These are phyloP conservation scores for Darevskia nairensis DNA, from an alignment of 2,797 vertebrate genomes.

Conservation along the genomic window DNA sequence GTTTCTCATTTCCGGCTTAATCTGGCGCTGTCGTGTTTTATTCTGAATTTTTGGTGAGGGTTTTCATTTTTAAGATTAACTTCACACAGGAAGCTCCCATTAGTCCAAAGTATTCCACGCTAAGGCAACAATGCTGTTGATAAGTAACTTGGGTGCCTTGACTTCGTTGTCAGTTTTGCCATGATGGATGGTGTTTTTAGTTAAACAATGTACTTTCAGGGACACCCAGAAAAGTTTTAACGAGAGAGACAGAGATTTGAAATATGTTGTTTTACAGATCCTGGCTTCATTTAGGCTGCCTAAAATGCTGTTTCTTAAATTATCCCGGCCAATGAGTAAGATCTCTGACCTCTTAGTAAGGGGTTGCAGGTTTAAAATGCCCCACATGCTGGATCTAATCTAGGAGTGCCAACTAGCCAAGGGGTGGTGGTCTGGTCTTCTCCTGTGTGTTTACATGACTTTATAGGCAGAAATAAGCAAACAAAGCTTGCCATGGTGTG, in stretches of 20 bases:
- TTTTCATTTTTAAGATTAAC: not conserved
- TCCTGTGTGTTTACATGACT: not conserved
- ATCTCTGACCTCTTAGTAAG: not conserved
- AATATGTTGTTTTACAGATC: not conserved
- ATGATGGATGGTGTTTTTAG: not conserved
- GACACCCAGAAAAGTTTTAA: not conserved
- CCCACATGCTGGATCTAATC: not conserved
- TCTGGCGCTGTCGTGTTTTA: not conserved
- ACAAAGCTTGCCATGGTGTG: not conserved
- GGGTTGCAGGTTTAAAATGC: not conserved
- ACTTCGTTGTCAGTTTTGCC: not conserved
- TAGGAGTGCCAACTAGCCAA: not conserved
- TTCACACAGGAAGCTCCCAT: not conserved
- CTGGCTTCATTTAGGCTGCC: not conserved
- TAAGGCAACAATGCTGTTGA: slow-evolving; percentile 61
- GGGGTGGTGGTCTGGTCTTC: not conserved
- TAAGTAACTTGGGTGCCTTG: slow-evolving; percentile 51
- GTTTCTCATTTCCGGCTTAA: not conserved
- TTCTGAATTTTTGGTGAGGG: not conserved
- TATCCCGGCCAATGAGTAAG: not conserved
- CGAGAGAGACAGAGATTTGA: not conserved
- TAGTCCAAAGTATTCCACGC: slow-evolving; percentile 58
- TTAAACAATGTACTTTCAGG: not conserved
- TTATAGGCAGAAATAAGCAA: not conserved
- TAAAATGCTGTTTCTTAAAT: not conserved